Percentiles rank a stretch among this genome's conserved stretches.
Evolutionary conservation across 2,113 vertebrate genomes (phyloP).

Genomic region (Emydura subglobosa): DNA sequence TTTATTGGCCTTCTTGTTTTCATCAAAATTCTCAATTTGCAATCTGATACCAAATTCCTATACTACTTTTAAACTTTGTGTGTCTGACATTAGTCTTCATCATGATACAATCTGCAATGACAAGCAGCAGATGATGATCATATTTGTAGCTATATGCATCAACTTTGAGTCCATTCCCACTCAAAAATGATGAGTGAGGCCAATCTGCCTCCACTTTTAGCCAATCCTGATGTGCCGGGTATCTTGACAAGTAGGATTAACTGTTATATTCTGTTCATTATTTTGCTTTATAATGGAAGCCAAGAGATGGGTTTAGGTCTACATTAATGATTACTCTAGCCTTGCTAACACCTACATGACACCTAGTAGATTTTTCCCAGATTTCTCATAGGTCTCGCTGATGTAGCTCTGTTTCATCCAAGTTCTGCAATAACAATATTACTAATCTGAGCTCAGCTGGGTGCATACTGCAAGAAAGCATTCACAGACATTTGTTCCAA

Average conservation of each 20-base stretch:
- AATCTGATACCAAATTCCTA: background rate
- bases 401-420: conserved; percentile 20
- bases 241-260: background rate
- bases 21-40: conserved; percentile 43
- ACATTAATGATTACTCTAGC: background rate
- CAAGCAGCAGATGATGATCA: background rate
- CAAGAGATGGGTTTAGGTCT: background rate
- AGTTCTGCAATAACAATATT: conserved; percentile 3
- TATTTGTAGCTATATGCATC: background rate
- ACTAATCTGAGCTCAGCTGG: background rate
- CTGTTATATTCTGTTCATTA: background rate
- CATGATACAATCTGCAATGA: conserved; percentile 22
- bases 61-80: background rate
- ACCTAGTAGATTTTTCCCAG: background rate
- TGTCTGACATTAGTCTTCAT: conserved; percentile 50
- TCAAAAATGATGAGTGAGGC: rapidly evolving
- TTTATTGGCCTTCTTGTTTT: conserved; percentile 55
- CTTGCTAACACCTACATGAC: background rate
- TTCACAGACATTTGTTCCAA: background rate
- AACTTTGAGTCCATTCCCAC: background rate
- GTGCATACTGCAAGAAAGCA: background rate
- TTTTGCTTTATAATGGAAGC: background rate
- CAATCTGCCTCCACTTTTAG: background rate
- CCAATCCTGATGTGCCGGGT: background rate
- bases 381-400: conserved; percentile 15